Base-by-base conservation (phyloP, 1,140 invertebrate genomes). In the Ostrea denselamellosa region DNA sequence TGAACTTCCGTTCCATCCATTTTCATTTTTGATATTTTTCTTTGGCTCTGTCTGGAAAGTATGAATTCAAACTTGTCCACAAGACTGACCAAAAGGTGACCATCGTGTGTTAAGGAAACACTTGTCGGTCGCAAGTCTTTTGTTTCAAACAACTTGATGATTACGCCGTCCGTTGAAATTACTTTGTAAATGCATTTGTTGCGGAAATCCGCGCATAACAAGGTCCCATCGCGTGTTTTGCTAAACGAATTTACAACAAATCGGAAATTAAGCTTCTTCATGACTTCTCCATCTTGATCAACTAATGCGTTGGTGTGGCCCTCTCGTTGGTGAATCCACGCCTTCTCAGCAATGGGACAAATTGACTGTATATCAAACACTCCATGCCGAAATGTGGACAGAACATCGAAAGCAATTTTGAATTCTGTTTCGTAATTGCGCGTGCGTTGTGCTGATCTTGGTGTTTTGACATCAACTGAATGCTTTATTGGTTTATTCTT, bases 281-380 rank as follows among this genome's bases (percentile, higher is more conserved):
- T 62, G 17, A 62, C 56, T 14, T 62, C 56, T 19, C 56, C 56
- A 62, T 62, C 56, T 62, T 19, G 17, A 5, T 62, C 56, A 7
- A 62, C 56, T 2, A 62, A 62, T 19, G 56, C 56, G 17, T 62
- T 62, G 17, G 56, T 62, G 14, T 62, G 56, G 17, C 56, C 56
- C n/a, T 62, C 56, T 62, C 56, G 56, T 62, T 62, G 56, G 19
- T 62, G 56, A 19, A 62, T 62, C 56, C 56, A 62, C 14, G 56
- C 56, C 56, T 62, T 62, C n/a, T 62, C 56, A 19, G 56, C 14
- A 19, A 62, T 62, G 17, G 56, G 56, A 62, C 56, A 62, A 7
- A 62, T 62, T 62, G 56, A 62, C 56, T 62, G 56, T 62, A 62
- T 62, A 62, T 62, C 56, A 62, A 62, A 62, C n/a, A 62, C 14